Percentiles rank a stretch among this genome's conserved stretches.
These are phyloP conservation scores for Novumbra hubbsi DNA, from an alignment of 2,797 vertebrate genomes.

Conservation along the genomic window DNA sequence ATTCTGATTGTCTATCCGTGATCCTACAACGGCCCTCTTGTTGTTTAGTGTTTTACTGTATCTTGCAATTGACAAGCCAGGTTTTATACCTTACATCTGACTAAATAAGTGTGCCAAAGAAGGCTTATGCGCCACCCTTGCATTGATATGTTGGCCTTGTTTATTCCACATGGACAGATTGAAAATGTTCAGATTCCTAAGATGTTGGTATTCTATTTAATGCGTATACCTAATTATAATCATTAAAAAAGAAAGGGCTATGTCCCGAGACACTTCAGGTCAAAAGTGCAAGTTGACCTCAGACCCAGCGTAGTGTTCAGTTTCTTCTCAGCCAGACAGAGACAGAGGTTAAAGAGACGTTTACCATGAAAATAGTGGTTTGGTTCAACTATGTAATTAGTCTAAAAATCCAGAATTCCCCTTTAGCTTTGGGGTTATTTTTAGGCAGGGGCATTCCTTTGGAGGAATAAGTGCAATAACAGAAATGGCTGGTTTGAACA, in stretches of 20 bases:
- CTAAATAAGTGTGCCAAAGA: not conserved
- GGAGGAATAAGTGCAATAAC: slow-evolving; percentile 71
- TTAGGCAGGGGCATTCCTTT: slow-evolving; percentile 63
- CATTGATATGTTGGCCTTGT: not conserved
- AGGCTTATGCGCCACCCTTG: not conserved
- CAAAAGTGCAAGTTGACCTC: slow-evolving; percentile 15
- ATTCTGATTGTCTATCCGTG: slow-evolving; percentile 10
- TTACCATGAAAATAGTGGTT: slow-evolving; percentile 65
- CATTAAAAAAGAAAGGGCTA: slow-evolving; percentile 3
- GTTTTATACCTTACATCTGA: not conserved
- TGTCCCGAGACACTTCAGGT: slow-evolving; percentile 44
- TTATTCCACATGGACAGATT: not conserved
- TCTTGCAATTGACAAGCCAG: not conserved
- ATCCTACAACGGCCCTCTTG: not conserved
- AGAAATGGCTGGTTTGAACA: slow-evolving; percentile 72
- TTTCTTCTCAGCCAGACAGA: slow-evolving; percentile 52
- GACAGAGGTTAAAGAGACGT: slow-evolving; percentile 70
- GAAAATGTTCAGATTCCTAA: not conserved
- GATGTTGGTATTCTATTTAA: too few species aligned
- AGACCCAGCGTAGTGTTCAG: not conserved
- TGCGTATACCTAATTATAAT: not conserved
- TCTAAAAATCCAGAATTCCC: slow-evolving; percentile 70
- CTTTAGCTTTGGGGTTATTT: slow-evolving; percentile 67
- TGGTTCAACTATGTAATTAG: slow-evolving; percentile 65
- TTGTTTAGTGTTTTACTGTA: not conserved